Base-by-base conservation (phyloP, 2,797 vertebrate genomes). In the Centroberyx gerrardi region DNA sequence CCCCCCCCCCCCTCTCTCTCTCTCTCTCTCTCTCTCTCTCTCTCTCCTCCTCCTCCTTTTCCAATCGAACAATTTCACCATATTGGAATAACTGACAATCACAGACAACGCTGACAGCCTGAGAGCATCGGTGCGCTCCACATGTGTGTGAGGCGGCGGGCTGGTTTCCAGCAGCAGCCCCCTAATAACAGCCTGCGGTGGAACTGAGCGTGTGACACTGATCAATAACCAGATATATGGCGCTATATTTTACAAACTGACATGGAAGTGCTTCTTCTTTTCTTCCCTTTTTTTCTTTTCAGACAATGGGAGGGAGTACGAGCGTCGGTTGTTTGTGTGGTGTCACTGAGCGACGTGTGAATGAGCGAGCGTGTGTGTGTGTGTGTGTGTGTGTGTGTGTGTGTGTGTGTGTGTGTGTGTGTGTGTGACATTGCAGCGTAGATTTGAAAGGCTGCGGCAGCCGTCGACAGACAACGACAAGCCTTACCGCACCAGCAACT, bases 401-500 rank as follows among this genome's bases (percentile, higher is more conserved):
- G 75, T 33, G 68, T 44, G 68, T 46, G 52, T 51, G 38, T 65
- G 56, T 71, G 54, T 53, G 67, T 72, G 76, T 55, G 67, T 74
- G 69, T 67, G 56, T 68, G 78, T 64, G 83, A 79, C 79, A 78
- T 76, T 86, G 77, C 73, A 74, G 87, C 18, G 79, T 9, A 40
- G 74, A 58, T 65, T 2, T 76, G 78, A 79, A 62, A 80, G 74
- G 80, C 80, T 86, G 89, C 86, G 12, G 80, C 88, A 88, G 81
- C 76, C 68, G 54, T 82, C 62, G 46, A 80, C 71, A 82, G 81
- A 70, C 80, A 72, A 36, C 60, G 64, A 65, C 65, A 52, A 53
- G 58, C 68, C 71, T 51, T 51, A 72, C 87, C 15, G 87, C 88
- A 87, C 83, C 81, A 88, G 63, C 71, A 82, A 83, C 88, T 87